Evolutionary conservation across 1,140 invertebrate species (phyloP), one percentile per base, ranked within the genome.

Genomic region (Bombus sibiricus): DNA sequence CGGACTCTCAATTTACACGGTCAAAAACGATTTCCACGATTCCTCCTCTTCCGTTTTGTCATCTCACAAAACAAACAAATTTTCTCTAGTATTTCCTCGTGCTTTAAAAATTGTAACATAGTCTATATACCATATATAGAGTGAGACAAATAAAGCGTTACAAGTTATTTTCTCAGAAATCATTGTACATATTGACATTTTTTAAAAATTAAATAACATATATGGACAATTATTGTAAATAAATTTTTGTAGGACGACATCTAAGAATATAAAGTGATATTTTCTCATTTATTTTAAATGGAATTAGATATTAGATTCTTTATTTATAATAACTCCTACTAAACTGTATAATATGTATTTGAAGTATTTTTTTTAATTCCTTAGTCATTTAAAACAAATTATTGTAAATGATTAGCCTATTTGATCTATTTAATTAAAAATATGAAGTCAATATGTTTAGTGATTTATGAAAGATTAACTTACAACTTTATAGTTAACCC

Each of bases 21-120:
- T 73, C 32, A 34, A 80, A 80, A 68, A 53, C 41, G 15, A 73
- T 73, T 79, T 82, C 75, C 64, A 68, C 47, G 34, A 39, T 39
- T 53, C 3, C 3, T 22, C 41, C 37, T 64, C 1, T 43, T 10
- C 6, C 15, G 32, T 18, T 73, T 28, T 28, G n/a, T 28, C 39
- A 9, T 25, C n/a, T 64, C 25, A 8, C 34, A 34, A 62, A 59
- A 37, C 28, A 79, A 62, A 71, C 66, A 68, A 80, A 72, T 80
- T 59, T n/a, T 32, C n/a, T 12, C 4, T 39, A 18, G n/a, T 22
- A 28, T 53, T 34, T 34, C 12, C n/a, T 22, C 37, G 18, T 39
- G 18, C 13, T 12, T 81, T 37, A 43, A 13, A 73, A 32, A 13
- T 8, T 32, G 78, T 53, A 81, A 81, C 77, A 34, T 74, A 81